Base-by-base conservation (phyloP, 1,140 invertebrate genomes). In the Ladona fulva region DNA sequence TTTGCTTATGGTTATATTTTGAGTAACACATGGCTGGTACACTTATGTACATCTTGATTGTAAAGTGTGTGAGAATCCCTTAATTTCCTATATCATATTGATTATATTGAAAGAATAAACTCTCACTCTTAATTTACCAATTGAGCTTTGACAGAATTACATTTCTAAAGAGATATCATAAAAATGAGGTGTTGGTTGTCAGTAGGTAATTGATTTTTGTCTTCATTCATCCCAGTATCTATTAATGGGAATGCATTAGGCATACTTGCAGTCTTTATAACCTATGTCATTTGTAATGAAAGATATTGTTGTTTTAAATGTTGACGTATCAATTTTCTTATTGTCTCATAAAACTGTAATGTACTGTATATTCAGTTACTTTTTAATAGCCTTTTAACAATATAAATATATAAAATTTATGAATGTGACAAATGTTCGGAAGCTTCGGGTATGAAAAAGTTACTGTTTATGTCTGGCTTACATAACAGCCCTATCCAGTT, bases 361-460 rank as follows among this genome's bases (percentile, higher is more conserved):
- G n/a, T 16, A 66, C 14, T 66, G 12, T 66, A 66, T 12, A 19
- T 66, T 66, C n/a, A 22, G 52, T 66, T 66, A 22, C 14, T 66
- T 5, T 19, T 22, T 66, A 12, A 66, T 66, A 66, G 12, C n/a
- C 52, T 66, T 22, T 19, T 66, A 66, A 19, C 3, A 66, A 66
- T 66, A 66, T 66, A 19, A 66, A 66, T 6, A 66, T 66, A 12
- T 66, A 19, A 16, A 66, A 66, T 66, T 66, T 66, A 5, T 66
- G 52, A 66, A 66, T 66, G 52, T 66, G 52, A 66, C 52, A 66
- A 66, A 66, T 66, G 52, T 66, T 66, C 52, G 52, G 52, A 66
- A 66, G n/a, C n/a, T 66, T 66, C 52, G 52, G 52, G 52, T 66
- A 66, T 22, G n/a, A 66, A 22, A 66, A 66, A 3, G 52, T 66